Conservation (phyloP, 2,888 invertebrate genomes). For the Caenorhabditis virilis region DNA sequence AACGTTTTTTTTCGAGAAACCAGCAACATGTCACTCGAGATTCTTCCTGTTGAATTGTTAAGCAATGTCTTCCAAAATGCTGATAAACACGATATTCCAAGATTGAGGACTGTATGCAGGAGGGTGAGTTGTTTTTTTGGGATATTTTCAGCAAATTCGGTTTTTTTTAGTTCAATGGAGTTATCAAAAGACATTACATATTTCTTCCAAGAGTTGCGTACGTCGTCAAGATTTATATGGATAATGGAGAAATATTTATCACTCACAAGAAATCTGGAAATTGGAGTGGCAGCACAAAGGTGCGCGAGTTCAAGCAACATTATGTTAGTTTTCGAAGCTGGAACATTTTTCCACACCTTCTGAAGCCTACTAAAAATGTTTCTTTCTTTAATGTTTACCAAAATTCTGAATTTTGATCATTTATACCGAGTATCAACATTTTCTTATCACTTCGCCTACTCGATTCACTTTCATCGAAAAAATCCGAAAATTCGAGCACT, state of each 20-base stretch:
- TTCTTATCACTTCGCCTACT: no score
- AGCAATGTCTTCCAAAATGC: slow-evolving; percentile 17
- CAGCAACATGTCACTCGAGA: slow-evolving; percentile 18
- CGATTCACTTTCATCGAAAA: slow-evolving; percentile 11
- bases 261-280: slow-evolving; percentile 30
- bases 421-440: slow-evolving; percentile 12
- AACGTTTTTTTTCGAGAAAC: slow-evolving; percentile 1
- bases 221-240: slow-evolving; percentile 17
- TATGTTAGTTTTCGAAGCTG: slow-evolving; percentile 30
- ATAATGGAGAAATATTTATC: slow-evolving; percentile 19
- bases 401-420: slow-evolving; percentile 20
- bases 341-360: slow-evolving; percentile 8
- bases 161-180: slow-evolving; percentile 29
- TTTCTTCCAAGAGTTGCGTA: slow-evolving; percentile 29
- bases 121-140: slow-evolving; percentile 7
- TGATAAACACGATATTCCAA: slow-evolving; percentile 24
- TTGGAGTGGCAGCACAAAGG: slow-evolving; percentile 27
- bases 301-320: slow-evolving; percentile 31
- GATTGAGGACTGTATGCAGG: slow-evolving; percentile 15
- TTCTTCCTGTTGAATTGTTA: slow-evolving; percentile 22
- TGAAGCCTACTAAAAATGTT: no score
- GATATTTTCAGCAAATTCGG: background rate
- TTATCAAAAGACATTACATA: slow-evolving; percentile 27
- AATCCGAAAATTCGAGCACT: no score
- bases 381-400: no score